Base-by-base conservation (phyloP, 2,888 invertebrate genomes). In the Lasioglossum zephyrum region DNA sequence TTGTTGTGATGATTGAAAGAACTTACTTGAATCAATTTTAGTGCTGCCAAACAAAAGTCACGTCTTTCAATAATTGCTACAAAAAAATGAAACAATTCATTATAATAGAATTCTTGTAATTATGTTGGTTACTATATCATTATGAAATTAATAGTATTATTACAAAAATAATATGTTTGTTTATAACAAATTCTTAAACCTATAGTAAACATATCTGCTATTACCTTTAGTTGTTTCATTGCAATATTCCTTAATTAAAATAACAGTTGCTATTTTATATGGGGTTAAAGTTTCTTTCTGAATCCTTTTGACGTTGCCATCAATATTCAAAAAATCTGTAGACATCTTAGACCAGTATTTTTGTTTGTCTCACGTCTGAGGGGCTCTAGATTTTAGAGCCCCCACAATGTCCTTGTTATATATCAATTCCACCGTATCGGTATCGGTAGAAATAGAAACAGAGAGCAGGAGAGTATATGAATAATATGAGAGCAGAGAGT, bases 41-140 rank as follows among this genome's bases (percentile, higher is more conserved):
- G 95, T 49, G 98, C 96, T 9, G 97, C 96, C 95, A 98, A 97
- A 95, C 98, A 98, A 94, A 98, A 98, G 93, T 97, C 97, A 90
- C 97, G 97, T 81, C 97, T 96, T 87, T 96, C 95, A 77, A 94
- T 88, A 76, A 93, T 96, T 76, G 96, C 97, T 97, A 93, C 82
- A 96, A 96, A 73, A 83, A 75, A 85, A 74, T 5, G 1, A 31
- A 63, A 31, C 16, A 16, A 47, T 26, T 26, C n/a, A 41, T 16
- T 26, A 47, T 8, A 44, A 44, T 6, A 69, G 6, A 72, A 44
- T 44, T n/a, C 22, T 47, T 31, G 16, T 36, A 77, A 47, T 18
- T 31, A 63, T 49, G 47, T 66, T n/a, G 66, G 49, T 44, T n/a
- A 9, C 13, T 75, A 26, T n/a, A 49, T 22, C 26, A 41, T 60